These are phyloP conservation scores for Aleiodes alternator DNA, from an alignment of 2,888 invertebrate genomes.

Conservation along the genomic window DNA sequence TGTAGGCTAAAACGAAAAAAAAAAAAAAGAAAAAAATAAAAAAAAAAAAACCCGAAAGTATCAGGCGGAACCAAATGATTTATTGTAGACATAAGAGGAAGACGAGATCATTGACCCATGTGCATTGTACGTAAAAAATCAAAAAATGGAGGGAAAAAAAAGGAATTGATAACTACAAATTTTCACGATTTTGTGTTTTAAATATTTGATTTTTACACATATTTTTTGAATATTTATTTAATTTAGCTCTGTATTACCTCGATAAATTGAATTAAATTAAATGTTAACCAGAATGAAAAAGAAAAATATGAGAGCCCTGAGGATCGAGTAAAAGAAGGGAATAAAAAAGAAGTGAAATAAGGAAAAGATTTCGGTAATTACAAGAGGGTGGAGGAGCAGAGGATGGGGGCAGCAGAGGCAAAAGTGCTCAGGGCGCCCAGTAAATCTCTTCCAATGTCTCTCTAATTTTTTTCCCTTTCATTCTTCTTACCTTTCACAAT, in stretches of 20 bases:
- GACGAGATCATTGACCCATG: slow-evolving; percentile 3
- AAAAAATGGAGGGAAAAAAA: not conserved
- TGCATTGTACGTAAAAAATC: not conserved
- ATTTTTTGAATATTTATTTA: not conserved
- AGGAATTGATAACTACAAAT: too few species aligned
- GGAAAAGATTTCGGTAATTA: slow-evolving; percentile 63
- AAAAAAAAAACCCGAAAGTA: slow-evolving; percentile 57
- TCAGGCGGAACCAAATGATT: slow-evolving; percentile 71
- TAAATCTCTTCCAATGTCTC: slow-evolving; percentile 62
- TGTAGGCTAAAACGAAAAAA: slow-evolving; percentile 1
- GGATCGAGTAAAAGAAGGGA: not conserved
- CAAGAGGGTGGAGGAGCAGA: slow-evolving; percentile 56
- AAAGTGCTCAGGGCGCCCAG: slow-evolving; percentile 60
- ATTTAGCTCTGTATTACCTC: slow-evolving; percentile 29
- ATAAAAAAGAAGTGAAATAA: slow-evolving; percentile 44
- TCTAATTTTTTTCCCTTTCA: slow-evolving; percentile 37
- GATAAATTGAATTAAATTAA: slow-evolving; percentile 30
- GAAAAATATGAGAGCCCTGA: too few species aligned
- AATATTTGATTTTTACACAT: too few species aligned
- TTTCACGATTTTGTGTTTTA: too few species aligned
- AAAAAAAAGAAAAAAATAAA: slow-evolving; percentile 19
- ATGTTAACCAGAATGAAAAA: slow-evolving; percentile 18
- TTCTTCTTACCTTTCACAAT: slow-evolving; percentile 52
- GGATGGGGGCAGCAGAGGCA: slow-evolving; percentile 51
- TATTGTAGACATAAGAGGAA: slow-evolving; percentile 53